Conservation (phyloP, 2,113 vertebrate species). For the Syngnathoides biaculeatus region DNA sequence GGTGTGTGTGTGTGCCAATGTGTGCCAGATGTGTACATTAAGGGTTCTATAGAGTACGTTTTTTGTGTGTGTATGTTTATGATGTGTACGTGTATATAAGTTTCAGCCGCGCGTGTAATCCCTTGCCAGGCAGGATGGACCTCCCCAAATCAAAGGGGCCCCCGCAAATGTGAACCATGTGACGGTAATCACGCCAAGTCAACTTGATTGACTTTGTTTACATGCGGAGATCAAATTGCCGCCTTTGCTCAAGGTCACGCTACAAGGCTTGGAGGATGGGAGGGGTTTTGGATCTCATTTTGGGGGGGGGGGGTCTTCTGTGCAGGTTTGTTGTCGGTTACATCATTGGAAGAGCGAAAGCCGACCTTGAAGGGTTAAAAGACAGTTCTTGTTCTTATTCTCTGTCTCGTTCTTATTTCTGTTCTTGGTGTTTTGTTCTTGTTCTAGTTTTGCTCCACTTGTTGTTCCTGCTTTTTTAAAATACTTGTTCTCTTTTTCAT, state of each 20-base stretch:
- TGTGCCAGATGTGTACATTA: too few relatives aligned
- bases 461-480: too few relatives aligned
- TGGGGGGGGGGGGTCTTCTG: too few relatives aligned
- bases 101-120: constrained; percentile 26
- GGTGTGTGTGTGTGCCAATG: too few relatives aligned
- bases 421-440: not conserved
- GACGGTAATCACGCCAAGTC: constrained; percentile 23
- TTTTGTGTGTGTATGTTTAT: not conserved
- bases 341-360: not conserved
- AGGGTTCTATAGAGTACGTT: not conserved
- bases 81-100: not conserved
- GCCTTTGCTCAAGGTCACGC: not conserved
- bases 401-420: not conserved
- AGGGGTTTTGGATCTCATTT: too few relatives aligned
- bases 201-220: constrained; percentile 15
- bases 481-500: not conserved
- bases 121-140: constrained; percentile 8
- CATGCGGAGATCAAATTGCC: not conserved
- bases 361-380: not conserved
- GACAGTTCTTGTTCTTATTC: not conserved
- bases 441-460: too few relatives aligned
- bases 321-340: too few relatives aligned
- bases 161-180: constrained; percentile 26
- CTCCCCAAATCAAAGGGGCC: not conserved
- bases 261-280: not conserved